Conservation (phyloP, 2,113 vertebrate genomes). For the Catharus fuscescens region DNA sequence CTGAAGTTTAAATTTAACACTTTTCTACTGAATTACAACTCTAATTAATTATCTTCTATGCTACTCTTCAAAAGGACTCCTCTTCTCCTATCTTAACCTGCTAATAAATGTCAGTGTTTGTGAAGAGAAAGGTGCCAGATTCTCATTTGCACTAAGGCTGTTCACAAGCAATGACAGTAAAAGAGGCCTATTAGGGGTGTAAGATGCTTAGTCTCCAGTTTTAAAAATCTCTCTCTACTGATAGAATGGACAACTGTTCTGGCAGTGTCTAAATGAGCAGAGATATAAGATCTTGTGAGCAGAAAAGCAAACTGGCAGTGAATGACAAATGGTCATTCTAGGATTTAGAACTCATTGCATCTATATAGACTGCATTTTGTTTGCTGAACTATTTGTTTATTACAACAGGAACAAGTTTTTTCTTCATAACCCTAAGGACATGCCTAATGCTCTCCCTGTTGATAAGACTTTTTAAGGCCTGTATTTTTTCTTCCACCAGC, state of each 20-base stretch:
- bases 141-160: slow-evolving; percentile 9
- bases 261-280: background rate
- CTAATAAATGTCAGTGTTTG: slow-evolving; percentile 29
- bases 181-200: background rate
- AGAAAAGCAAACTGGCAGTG: background rate
- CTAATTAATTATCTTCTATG: slow-evolving; percentile 42
- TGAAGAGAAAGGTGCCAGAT: background rate
- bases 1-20: slow-evolving; percentile 54
- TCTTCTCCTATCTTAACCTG: background rate
- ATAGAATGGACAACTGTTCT: background rate
- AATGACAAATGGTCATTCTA: background rate
- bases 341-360: background rate
- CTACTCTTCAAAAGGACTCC: slow-evolving; percentile 20
- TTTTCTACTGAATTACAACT: slow-evolving; percentile 49
- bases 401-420: background rate
- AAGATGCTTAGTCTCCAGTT: background rate
- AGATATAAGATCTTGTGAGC: background rate
- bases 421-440: background rate
- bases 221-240: background rate
- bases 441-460: background rate
- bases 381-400: background rate
- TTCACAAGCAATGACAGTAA: background rate
- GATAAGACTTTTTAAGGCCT: background rate
- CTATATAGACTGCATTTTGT: background rate
- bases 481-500: background rate